phyloP scores from a whole-genome alignment of 2,113 vertebrate species.

The Pygoscelis antarcticus region DNA sequence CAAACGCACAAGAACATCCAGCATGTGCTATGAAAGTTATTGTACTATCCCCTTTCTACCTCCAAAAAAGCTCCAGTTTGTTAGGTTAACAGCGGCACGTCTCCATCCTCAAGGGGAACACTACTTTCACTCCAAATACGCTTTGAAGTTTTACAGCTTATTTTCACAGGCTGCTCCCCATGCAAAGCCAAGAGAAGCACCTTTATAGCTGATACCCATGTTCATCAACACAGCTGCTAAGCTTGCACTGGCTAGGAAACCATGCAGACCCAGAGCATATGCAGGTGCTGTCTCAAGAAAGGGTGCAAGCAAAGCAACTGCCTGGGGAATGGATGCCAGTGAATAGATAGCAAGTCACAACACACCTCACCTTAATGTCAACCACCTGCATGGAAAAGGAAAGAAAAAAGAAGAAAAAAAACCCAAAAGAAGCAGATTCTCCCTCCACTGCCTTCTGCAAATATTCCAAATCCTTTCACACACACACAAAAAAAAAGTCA shows the following conservation, averaged over 20 bases:
- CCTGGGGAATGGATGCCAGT: not conserved
- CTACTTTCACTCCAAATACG: not conserved
- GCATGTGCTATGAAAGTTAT: not conserved
- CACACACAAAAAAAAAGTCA: not conserved
- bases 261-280: fast-evolving
- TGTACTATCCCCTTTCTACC: not conserved
- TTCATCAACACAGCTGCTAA: not conserved
- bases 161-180: not conserved
- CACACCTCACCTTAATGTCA: not conserved
- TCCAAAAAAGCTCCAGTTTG: not conserved
- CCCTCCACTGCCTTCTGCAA: not conserved
- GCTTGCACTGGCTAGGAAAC: not conserved
- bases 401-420: no score
- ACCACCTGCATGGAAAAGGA: not conserved
- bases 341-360: fast-evolving
- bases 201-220: fast-evolving
- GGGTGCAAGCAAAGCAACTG: not conserved
- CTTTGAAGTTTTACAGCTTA: not conserved
- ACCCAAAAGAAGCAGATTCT: not conserved
- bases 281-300: not conserved
- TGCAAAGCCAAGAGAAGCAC: not conserved
- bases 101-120: not conserved
- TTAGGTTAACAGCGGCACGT: not conserved
- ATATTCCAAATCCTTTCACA: not conserved
- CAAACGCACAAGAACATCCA: not conserved